Evolutionary conservation across 2,797 vertebrate species (phyloP), one percentile per base, ranked within the genome.

Genomic region (Microchirus variegatus): DNA sequence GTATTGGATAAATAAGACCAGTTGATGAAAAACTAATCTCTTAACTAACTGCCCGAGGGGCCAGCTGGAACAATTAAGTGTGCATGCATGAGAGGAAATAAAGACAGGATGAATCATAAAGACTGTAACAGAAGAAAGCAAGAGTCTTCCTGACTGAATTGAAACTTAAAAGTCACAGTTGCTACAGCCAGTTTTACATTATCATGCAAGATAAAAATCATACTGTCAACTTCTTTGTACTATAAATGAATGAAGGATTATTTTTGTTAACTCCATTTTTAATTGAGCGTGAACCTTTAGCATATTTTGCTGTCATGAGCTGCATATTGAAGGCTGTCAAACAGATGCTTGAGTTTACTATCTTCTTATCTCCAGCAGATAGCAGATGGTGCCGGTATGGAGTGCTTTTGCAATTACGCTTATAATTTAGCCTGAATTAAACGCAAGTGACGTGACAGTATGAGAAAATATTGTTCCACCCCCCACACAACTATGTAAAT

Each of bases 311-410:
- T 44, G 13, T 67, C 48, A 72, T 8, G 7, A 31, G 31, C 5
- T 31, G 7, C 7, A 31, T 31, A 31, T 31, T 31, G 7, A 31
- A 31, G 31, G 7, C 26, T 31, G 26, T 31, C 26, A 31, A 3
- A 8, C 26, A 31, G 31, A 31, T 31, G 31, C 7, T 31, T 4
- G 53, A 47, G 53, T 63, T 61, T 62, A 22, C 41, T 40, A 12
- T 18, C 42, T 22, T 22, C 5, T n/a, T n/a, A n/a, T n/a, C n/a
- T n/a, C 50, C 67, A 35, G 53, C 48, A 42, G 48, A 58, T 1
- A 1, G 26, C 78, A 68, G 63, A 71, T 77, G 63, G 46, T 55
- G 6, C 19, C 46, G 45, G 44, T 60, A 44, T 51, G 6, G n/a
- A 31, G 3, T 53, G 14, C 40, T 41, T 52, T 52, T 53, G 35